These are phyloP conservation scores for Poeciliopsis turneri DNA, from an alignment of 2,797 vertebrate species.

Conservation along the genomic window DNA sequence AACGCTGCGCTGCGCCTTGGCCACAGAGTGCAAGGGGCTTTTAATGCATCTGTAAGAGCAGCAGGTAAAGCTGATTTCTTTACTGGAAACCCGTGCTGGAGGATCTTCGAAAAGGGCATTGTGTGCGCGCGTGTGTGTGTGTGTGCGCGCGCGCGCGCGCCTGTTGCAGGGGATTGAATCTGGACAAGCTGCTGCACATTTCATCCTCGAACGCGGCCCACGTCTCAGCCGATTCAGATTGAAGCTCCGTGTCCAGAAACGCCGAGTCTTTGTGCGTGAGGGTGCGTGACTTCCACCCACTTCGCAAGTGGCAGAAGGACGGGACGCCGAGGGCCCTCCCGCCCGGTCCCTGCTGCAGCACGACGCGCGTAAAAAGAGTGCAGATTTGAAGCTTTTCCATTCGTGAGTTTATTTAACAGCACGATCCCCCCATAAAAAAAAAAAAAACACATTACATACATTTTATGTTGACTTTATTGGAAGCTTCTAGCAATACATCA, in stretches of 20 bases:
- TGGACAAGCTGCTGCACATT: constrained; percentile 82
- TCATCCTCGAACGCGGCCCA: constrained; percentile 73
- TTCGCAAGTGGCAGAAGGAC: constrained; percentile 56
- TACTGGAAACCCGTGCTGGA: constrained; percentile 80
- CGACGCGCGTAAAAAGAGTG: constrained; percentile 7
- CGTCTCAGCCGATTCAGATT: constrained; percentile 71
- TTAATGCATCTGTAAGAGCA: constrained; percentile 81
- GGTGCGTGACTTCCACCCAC: constrained; percentile 60
- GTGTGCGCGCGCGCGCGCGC: neutral
- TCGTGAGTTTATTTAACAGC: neutral
- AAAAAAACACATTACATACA: neutral
- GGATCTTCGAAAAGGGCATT: constrained; percentile 72
- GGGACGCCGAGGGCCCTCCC: constrained; percentile 47
- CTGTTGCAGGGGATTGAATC: constrained; percentile 60
- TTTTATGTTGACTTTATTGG: neutral
- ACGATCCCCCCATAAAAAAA: neutral
- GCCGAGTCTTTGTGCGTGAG: constrained; percentile 17
- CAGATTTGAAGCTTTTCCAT: neutral
- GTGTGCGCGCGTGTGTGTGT: constrained; percentile 12
- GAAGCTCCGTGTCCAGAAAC: constrained; percentile 39
- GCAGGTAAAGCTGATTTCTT: constrained; percentile 84
- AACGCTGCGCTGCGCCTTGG: constrained; percentile 76
- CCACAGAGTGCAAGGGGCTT: constrained; percentile 74
- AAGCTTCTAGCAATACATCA: neutral
- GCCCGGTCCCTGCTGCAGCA: constrained; percentile 40